Evolutionary conservation across 2,888 invertebrate genomes (phyloP), one percentile per base, ranked within the genome.

Genomic region (Aethes cnicana): DNA sequence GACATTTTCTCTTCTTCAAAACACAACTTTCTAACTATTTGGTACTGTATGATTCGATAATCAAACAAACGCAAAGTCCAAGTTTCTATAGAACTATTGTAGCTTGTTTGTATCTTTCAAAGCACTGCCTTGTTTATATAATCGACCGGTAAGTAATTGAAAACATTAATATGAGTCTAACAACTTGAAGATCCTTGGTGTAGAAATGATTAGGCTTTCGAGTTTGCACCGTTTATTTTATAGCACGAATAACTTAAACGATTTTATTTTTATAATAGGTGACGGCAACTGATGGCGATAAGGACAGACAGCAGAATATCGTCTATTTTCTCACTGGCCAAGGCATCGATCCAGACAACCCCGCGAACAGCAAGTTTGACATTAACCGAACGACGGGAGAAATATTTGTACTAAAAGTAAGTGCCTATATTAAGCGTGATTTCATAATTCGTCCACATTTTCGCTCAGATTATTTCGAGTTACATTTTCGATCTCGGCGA

Each of bases 251-350:
- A 32, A 43, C 12, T 36, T 33, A 43, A 35, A 54, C 36, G 12
- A 41, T 41, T 12, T 7, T 26, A 39, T 54, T 43, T 47, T 44
- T 35, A 55, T 18, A 58, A 66, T 88, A 98, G 98, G 98, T 98
- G 61, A 96, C 95, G 53, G 98, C 98, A 30, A 97, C 96, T 6
- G 98, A 98, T 83, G 98, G 98, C 42, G 98, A 98, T 85, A 96
- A 96, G 77, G 97, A 98, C 80, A 93, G 98, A 61, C 96, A 96
- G 49, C 97, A 97, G 82, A 96, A 97, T 82, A 98, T 98, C 79
- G 97, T 97, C 23, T 98, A 98, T 86, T 97, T 97, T 90, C 90
- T 98, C 58, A 97, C 97, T 23, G 98, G 97, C 8, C 98, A 98
- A 81, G 98, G 98, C 56, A 97, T 97, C 69, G 97, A 97, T 90